phyloP scores from a whole-genome alignment of 2,113 vertebrate genomes.

The Corvus cornix region DNA sequence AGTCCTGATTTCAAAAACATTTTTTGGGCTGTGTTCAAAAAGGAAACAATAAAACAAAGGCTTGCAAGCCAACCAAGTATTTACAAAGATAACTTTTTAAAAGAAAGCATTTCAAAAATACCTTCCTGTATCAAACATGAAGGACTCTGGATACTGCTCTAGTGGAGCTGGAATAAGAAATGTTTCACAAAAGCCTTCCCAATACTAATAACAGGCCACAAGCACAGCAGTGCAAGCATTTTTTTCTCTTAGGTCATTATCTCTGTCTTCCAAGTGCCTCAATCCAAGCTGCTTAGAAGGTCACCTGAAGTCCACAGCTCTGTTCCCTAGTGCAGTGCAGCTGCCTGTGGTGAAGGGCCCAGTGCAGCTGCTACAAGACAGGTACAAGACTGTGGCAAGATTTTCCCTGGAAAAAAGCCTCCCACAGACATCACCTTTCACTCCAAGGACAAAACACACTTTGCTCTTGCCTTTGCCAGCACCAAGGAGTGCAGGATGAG shows the following conservation, averaged over 20 bases:
- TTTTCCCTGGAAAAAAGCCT: not conserved
- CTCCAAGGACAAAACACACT: not conserved
- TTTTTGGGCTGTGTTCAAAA: not conserved
- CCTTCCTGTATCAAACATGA: not conserved
- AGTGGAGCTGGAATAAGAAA: not conserved
- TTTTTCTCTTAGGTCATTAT: not conserved
- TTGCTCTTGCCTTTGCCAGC: not conserved
- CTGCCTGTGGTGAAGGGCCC: not conserved
- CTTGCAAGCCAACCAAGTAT: not conserved
- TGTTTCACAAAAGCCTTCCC: not conserved
- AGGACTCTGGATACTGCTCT: not conserved
- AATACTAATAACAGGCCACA: not conserved
- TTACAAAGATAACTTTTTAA: not conserved
- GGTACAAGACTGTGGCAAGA: not conserved
- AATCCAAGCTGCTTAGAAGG: not conserved
- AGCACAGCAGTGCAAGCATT: not conserved
- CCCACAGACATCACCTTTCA: not conserved
- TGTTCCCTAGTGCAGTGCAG: not conserved
- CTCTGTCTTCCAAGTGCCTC: not conserved
- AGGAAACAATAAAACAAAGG: not conserved
- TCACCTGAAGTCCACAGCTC: not conserved
- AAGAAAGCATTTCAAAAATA: not conserved
- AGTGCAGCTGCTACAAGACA: not conserved
- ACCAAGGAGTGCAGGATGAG: not conserved
- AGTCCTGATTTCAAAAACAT: not conserved